Conservation (phyloP, 2,797 vertebrate genomes). For the Rhincodon typus region DNA sequence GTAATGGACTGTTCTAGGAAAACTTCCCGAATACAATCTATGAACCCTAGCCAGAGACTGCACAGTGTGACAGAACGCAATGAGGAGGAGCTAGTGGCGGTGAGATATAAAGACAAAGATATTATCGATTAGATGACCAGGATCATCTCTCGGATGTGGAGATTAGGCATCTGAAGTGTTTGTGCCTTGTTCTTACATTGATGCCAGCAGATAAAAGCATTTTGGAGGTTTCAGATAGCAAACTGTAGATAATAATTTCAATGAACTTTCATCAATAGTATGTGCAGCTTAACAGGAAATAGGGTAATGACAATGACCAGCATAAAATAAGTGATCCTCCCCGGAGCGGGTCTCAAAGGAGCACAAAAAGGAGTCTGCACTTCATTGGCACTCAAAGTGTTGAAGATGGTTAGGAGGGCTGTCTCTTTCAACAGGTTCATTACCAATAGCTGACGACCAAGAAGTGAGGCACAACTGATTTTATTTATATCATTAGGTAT, state of each 20-base stretch:
- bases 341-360: neutral
- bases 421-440: neutral
- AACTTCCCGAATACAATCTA: too few species aligned
- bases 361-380: neutral
- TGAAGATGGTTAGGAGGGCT: neutral
- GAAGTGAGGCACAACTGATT: neutral
- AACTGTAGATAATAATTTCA: neutral
- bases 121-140: neutral
- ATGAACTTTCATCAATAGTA: neutral
- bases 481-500: neutral
- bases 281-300: too few species aligned
- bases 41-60: neutral
- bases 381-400: neutral
- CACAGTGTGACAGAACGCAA: neutral
- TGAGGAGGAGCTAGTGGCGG: neutral
- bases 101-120: neutral
- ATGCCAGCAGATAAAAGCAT: neutral
- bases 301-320: neutral
- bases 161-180: neutral
- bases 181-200: neutral
- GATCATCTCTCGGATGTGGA: neutral
- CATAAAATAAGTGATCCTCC: neutral
- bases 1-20: too few species aligned
- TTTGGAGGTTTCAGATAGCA: neutral
- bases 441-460: neutral